Conservation (phyloP, 1,140 invertebrate genomes). For the Thaumetopoea pityocampa region DNA sequence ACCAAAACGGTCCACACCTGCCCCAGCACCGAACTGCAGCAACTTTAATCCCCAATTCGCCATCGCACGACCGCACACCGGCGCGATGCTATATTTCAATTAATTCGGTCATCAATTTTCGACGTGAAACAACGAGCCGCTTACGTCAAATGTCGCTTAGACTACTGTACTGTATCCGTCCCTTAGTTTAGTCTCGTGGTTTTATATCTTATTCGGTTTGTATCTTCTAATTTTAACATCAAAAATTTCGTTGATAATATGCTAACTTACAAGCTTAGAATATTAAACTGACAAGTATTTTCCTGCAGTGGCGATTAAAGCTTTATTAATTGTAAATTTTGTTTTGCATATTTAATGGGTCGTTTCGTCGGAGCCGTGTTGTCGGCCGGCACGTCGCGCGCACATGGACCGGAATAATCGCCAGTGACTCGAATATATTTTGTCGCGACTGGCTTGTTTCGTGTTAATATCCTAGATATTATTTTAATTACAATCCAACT, state of each 20-base stretch:
- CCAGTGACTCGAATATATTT: slow-evolving; percentile 35
- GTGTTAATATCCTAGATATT: too few relatives aligned
- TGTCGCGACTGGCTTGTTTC: slow-evolving; percentile 27
- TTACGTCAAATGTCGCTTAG: slow-evolving; percentile 24
- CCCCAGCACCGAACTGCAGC: slow-evolving; percentile 47
- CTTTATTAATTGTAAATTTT: slow-evolving; percentile 45
- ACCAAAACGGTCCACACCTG: slow-evolving; percentile 33
- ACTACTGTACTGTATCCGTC: too few relatives aligned
- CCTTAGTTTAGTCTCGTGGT: too few relatives aligned
- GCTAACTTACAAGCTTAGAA: slow-evolving; percentile 26
- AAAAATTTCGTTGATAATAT: slow-evolving; percentile 31
- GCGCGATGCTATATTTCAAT: slow-evolving; percentile 68
- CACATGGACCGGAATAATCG: slow-evolving; percentile 41
- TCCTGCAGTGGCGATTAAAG: slow-evolving; percentile 32
- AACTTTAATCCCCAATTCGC: slow-evolving; percentile 65
- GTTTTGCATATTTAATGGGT: slow-evolving; percentile 47
- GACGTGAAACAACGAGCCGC: slow-evolving; percentile 44
- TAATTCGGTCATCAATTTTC: slow-evolving; percentile 64
- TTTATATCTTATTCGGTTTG: too few relatives aligned
- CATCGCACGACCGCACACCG: slow-evolving; percentile 52
- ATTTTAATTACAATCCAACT: too few relatives aligned
- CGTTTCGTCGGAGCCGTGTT: slow-evolving; percentile 23
- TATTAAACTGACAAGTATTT: slow-evolving; percentile 26
- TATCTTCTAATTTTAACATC: too few relatives aligned
- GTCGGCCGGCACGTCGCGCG: slow-evolving; percentile 27